Base-by-base conservation (phyloP, 2,888 invertebrate genomes). In the Thumatha senex region DNA sequence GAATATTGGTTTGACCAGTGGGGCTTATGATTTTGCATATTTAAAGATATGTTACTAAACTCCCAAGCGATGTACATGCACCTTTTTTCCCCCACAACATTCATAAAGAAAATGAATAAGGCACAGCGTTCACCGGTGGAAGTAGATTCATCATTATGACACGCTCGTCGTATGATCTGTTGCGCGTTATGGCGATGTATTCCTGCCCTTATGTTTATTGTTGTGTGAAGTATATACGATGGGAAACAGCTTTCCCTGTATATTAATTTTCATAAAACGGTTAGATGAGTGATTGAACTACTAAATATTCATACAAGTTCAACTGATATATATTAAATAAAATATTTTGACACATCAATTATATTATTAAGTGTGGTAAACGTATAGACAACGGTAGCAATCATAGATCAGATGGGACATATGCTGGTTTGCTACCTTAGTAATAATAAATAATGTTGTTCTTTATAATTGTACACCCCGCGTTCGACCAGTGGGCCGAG, bases 141-240 rank as follows among this genome's bases (percentile, higher is more conserved):
- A 64, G 57, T 57, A 54, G 50, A 63, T 63, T 52, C 51, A 54
- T 63, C 65, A 63, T 59, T 53, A 49, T 63, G 61, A 59, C 63
- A 53, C 48, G 33, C n/a, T 29, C 46, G 41, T 48, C 46, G 43
- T 42, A 12, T 53, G 51, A 63, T 60, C 54, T 51, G 50, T 51
- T 48, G 48, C 48, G 42, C 52, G 34, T 48, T 53, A 58, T 39
- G 46, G 48, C 43, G 42, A 38, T 60, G 54, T 63, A 40, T 58
- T 47, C 48, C 34, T 29, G 34, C 7, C 34, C 34, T 48, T 58
- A 60, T 46, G 29, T 15, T 36, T 45, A 14, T 45, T 45, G n/a
- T 45, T 30, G 29, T 30, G 45, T 13, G 10, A 45, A 38, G 45
- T 29, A 41, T 29, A 38, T 45, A 45, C 14, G 13, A 8, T 29